Evolutionary conservation across 2,888 invertebrate species (phyloP).

Genomic region (Rosalia funebris): DNA sequence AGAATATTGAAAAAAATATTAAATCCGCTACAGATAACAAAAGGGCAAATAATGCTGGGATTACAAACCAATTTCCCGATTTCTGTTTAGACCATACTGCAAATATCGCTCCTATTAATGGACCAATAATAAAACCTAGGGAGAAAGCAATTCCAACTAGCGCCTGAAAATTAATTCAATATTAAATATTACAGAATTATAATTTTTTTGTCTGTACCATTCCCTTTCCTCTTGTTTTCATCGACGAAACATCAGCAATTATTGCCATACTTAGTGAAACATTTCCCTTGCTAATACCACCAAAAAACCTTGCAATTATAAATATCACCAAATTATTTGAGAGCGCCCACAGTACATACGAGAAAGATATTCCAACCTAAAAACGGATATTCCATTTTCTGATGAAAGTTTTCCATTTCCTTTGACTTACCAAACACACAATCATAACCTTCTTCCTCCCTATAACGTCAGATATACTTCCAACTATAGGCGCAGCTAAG

Average conservation of each 20-base stretch:
- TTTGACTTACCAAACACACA: constrained; percentile 78
- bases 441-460: constrained; percentile 90
- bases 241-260: constrained; percentile 89
- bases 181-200: neutral
- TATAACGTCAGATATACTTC: constrained; percentile 94
- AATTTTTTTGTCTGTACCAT: constrained; percentile 74
- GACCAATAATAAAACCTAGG: constrained; percentile 96
- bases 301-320: constrained; percentile 90
- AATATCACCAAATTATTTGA: constrained; percentile 90
- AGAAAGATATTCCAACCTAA: constrained; percentile 84
- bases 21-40: constrained; percentile 81
- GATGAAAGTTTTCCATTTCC: no score
- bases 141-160: constrained; percentile 97
- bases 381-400: no score
- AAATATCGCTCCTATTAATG: constrained; percentile 92
- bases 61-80: constrained; percentile 78
- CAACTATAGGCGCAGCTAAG: constrained; percentile 91
- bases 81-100: constrained; percentile 74
- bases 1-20: constrained; percentile 74
- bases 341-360: constrained; percentile 90
- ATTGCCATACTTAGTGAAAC: constrained; percentile 95
- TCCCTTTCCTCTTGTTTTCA: constrained; percentile 87
- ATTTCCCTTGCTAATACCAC: constrained; percentile 97
- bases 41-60: constrained; percentile 83
- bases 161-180: constrained; percentile 73